Percentiles rank a stretch among this genome's conserved stretches.
These are phyloP conservation scores for Elanus axillaris DNA, from an alignment of 2,113 vertebrate genomes.

Conservation along the genomic window DNA sequence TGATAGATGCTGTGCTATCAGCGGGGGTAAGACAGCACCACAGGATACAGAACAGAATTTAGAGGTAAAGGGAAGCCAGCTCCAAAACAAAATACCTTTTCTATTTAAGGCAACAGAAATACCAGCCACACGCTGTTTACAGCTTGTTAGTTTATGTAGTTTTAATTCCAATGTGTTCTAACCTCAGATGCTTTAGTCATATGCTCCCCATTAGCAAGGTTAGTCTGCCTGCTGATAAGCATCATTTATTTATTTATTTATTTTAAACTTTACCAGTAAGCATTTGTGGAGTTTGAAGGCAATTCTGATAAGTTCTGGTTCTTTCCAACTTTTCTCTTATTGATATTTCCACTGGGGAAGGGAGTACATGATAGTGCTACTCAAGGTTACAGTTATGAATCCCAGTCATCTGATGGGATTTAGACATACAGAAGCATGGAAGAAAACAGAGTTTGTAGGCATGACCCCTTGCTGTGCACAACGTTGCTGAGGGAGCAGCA, in stretches of 20 bases:
- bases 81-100: not conserved
- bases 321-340: not conserved
- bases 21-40: accelerated
- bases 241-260: too few relatives aligned
- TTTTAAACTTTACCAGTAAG: not conserved
- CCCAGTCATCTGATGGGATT: not conserved
- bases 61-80: not conserved
- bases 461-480: accelerated
- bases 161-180: not conserved
- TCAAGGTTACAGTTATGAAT: not conserved
- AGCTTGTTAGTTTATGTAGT: not conserved
- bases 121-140: not conserved
- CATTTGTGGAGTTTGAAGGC: not conserved
- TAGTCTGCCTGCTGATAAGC: not conserved
- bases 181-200: not conserved
- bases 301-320: not conserved
- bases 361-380: accelerated
- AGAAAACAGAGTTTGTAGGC: not conserved
- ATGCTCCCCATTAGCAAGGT: not conserved
- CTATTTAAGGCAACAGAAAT: not conserved
- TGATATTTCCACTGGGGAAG: not conserved
- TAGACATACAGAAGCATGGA: accelerated
- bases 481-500: accelerated
- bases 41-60: not conserved
- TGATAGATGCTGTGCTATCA: not conserved